Evolutionary conservation across 2,797 vertebrate genomes (phyloP), one percentile per base, ranked within the genome.

Genomic region (Tadarida brasiliensis): DNA sequence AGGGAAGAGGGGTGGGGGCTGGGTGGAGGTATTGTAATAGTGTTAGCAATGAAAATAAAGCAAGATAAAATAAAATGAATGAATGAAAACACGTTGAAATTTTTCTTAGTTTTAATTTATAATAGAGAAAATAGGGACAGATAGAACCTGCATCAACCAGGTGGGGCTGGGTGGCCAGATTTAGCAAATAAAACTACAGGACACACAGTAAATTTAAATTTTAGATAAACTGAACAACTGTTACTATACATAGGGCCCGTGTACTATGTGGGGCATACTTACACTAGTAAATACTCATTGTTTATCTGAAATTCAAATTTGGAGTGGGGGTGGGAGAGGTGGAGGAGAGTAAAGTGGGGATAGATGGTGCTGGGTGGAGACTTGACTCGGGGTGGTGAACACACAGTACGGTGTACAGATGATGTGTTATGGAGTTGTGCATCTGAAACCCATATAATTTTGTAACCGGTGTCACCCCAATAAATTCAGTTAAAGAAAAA

Each of bases 261-360:
- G 22, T 83, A 70, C 71, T 91, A 95, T 54, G 71, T 51, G 14
- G 7, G 20, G 19, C 5, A 76, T n/a, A 78, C 26, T 63, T 87
- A 39, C 26, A 67, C 6, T 91, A 81, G 89, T 74, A 93, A 51
- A 51, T 71, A 71, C 54, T 57, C 24, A 70, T 65, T 85, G 2
- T 73, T 71, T 61, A 90, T 74, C 47, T 94, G 49, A 94, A 95
- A 97, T 93, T 88, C 7, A 54, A 81, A 94, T 63, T 67, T 90
- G 73, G 65, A 17, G 16, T 67, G 65, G 33, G 14, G 9, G 65
- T 49, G 47, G n/a, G 65, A 10, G n/a, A 67, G 65, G 65, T 67
- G 65, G 65, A 67, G n/a, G 65, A 67, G 33, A n/a, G n/a, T 33
- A 67, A 67, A 33, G 17, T 15, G 65, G 17, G 47, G 47, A 49